A percentile compares a stretch with the other conserved stretches of the same genome.
These are phyloP conservation scores for Dascillus cervinus DNA, from an alignment of 2,888 invertebrate genomes.

Conservation along the genomic window DNA sequence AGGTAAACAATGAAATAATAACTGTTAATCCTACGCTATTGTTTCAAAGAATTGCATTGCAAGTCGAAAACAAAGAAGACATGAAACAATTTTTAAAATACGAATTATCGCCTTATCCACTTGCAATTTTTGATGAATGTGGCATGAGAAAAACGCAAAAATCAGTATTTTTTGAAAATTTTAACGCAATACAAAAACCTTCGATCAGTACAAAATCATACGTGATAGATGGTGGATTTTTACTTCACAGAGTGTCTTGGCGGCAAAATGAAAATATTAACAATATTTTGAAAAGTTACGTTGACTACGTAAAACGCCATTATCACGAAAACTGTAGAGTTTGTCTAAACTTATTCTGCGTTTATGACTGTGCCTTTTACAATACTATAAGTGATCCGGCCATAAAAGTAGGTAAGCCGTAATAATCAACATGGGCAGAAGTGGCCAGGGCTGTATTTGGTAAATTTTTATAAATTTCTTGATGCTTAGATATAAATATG, in stretches of 20 bases:
- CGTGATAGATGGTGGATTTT: constrained; percentile 25
- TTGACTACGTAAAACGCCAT: constrained; percentile 17
- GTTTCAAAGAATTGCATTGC: constrained; percentile 23
- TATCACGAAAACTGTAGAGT: too few relatives aligned
- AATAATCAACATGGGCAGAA: too few relatives aligned
- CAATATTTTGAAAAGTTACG: constrained; percentile 19
- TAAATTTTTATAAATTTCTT: too few relatives aligned
- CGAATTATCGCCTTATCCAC: constrained; percentile 27
- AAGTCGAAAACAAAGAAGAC: constrained; percentile 21
- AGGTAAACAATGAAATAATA: constrained; percentile 22
- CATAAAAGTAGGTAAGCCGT: too few relatives aligned
- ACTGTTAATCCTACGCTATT: constrained; percentile 21
- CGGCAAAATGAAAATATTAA: constrained; percentile 18
- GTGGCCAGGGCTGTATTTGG: too few relatives aligned
- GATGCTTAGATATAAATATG: too few relatives aligned
- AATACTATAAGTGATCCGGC: too few relatives aligned
- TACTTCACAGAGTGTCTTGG: constrained; percentile 23
- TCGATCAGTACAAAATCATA: too few relatives aligned
- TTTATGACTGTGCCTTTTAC: too few relatives aligned
- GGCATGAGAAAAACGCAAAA: constrained; percentile 22
- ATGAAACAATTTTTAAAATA: constrained; percentile 25
- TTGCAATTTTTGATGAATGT: constrained; percentile 23
- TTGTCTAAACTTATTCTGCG: too few relatives aligned
- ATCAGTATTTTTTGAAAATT: too few relatives aligned
- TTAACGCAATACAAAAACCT: too few relatives aligned